phyloP scores from a whole-genome alignment of 2,797 vertebrate species.

The Falco biarmicus region DNA sequence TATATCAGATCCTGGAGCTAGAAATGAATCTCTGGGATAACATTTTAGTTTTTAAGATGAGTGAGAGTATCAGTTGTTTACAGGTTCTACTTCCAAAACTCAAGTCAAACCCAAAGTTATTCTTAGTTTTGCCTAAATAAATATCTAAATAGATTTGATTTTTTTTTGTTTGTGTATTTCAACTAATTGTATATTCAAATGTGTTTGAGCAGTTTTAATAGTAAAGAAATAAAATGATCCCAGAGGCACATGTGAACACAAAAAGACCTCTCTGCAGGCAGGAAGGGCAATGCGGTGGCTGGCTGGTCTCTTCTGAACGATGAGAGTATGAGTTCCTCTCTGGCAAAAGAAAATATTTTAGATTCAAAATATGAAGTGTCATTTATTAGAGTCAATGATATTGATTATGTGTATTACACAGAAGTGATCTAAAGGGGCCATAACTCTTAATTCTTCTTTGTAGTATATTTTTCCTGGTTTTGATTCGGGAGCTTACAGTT shows the following conservation, averaged over 20 bases:
- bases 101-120: neutral
- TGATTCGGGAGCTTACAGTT: neutral
- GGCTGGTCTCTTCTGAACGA: neutral
- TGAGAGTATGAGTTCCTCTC: neutral
- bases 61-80: neutral
- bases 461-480: neutral
- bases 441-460: constrained; percentile 3
- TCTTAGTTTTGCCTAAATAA: neutral
- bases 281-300: neutral
- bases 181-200: neutral
- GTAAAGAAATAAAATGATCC: neutral
- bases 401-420: neutral
- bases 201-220: neutral
- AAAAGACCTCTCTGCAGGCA: neutral
- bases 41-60: neutral
- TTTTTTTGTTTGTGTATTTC: neutral
- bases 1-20: neutral
- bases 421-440: neutral
- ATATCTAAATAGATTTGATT: neutral
- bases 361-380: neutral
- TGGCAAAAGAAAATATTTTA: neutral
- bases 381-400: neutral
- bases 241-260: neutral
- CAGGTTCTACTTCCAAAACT: neutral
- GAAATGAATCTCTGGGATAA: neutral